These are phyloP conservation scores for Eristalis intricaria DNA, from an alignment of 2,888 invertebrate genomes.

Conservation along the genomic window DNA sequence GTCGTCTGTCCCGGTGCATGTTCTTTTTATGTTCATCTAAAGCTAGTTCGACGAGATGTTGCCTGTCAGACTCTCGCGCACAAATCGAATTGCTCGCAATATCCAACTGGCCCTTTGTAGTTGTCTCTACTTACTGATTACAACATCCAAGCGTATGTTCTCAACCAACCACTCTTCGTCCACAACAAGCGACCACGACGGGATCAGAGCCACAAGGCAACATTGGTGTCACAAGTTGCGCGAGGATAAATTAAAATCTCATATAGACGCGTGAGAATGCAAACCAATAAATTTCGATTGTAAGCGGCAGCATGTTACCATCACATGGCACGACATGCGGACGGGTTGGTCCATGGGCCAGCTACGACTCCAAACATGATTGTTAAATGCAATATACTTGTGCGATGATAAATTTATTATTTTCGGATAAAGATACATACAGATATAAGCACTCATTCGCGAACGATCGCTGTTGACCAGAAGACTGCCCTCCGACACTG, in stretches of 20 bases:
- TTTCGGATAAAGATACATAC: slow-evolving; percentile 70
- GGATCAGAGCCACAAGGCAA: background rate
- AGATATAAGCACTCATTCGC: slow-evolving; percentile 36
- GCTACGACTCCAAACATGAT: slow-evolving; percentile 57
- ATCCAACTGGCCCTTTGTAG: slow-evolving; percentile 73
- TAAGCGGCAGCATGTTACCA: slow-evolving; percentile 70
- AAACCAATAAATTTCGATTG: slow-evolving; percentile 71
- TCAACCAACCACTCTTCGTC: background rate
- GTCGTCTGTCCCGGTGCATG: slow-evolving; percentile 45
- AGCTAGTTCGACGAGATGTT: slow-evolving; percentile 80
- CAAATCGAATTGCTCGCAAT: slow-evolving; percentile 81
- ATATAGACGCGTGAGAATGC: slow-evolving; percentile 67
- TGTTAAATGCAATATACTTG: slow-evolving; percentile 73
- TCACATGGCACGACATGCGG: slow-evolving; percentile 48
- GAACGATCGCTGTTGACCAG: background rate
- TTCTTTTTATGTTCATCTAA: slow-evolving; percentile 69
- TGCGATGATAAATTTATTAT: slow-evolving; percentile 74
- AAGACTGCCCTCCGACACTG: slow-evolving; percentile 49
- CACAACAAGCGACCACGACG: background rate
- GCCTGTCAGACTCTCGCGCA: slow-evolving; percentile 78
- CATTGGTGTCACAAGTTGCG: slow-evolving; percentile 27
- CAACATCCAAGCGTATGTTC: slow-evolving; percentile 63
- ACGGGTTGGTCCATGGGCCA: slow-evolving; percentile 47
- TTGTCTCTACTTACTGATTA: slow-evolving; percentile 63
- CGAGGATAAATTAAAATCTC: slow-evolving; percentile 72